Base-by-base conservation (phyloP, 2,113 vertebrate species). In the Pontoporia blainvillei region DNA sequence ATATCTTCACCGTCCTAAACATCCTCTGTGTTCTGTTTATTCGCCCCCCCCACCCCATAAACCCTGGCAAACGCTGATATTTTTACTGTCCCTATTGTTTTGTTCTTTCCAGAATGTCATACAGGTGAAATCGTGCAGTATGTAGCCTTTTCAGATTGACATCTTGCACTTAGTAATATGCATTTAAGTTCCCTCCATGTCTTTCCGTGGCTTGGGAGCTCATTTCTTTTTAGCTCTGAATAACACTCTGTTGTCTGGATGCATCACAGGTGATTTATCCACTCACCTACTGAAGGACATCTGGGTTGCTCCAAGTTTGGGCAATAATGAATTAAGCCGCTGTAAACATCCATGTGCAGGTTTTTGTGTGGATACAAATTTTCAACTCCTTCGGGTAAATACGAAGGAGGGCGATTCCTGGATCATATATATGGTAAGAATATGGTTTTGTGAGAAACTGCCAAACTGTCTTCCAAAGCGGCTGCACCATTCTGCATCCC, bases 401-500 rank as follows among this genome's bases (percentile, higher is more conserved):
- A 21, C n/a, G 46, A 14, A 8, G 46, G 20, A 54, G 69, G n/a
- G 0, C 0, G 59, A 54, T 23, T 12, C 44, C 20, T 6, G 44
- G 79, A 1, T 25, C 54, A 0, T 6, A 4, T 29, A 0, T 13
- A 1, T 29, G 18, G 62, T 57, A 18, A 57, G 20, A 12, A 72
- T 15, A 27, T 6, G 5, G 20, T 49, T 61, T 23, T 7, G 15
- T 62, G 49, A 73, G 67, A 31, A 52, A 31, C 18, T 2, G 29
- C 81, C n/a, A 1, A 11, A 8, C 78, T 4, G 39, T 36, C 52
- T 49, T n/a, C 52, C 52, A 7, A 29, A 61, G 67, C 12, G 34
- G 41, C 34, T 0, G n/a, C 3, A 1, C 27, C 34, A 0, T 0
- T 12, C 6, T 11, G 27, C n/a, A 6, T 31, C 18, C 29, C 18